A percentile compares a stretch with the other conserved stretches of the same genome.
Evolutionary conservation across 1,140 invertebrate genomes (phyloP).

Genomic region (Adelges cooleyi): DNA sequence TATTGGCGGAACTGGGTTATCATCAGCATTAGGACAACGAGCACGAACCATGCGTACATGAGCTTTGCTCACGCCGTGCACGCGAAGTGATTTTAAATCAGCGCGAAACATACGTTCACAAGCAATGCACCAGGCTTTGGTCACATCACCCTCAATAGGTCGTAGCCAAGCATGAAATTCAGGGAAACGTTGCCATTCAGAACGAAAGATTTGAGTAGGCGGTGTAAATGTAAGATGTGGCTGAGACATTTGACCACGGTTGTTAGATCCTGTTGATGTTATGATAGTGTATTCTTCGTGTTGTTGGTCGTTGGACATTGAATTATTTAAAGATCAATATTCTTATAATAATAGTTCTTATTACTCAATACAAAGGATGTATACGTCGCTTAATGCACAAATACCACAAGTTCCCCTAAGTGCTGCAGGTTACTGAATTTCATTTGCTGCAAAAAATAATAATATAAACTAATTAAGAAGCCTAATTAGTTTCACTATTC

Average conservation of each 20-base stretch:
- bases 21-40: conserved; percentile 26
- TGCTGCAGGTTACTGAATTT: conserved; percentile 21
- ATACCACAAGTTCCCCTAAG: conserved; percentile 1
- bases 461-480: conserved; percentile 24
- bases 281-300: conserved; percentile 22
- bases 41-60: conserved; percentile 28
- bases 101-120: conserved; percentile 32
- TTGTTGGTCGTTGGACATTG: conserved; percentile 23
- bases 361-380: background rate
- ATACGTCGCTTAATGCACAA: background rate
- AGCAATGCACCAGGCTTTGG: conserved; percentile 33
- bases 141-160: conserved; percentile 29
- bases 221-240: conserved; percentile 19
- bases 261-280: conserved; percentile 8
- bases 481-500: conserved; percentile 7
- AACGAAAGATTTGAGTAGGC: conserved; percentile 7
- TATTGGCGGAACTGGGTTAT: conserved; percentile 19
- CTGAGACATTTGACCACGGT: conserved; percentile 16
- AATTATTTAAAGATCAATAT: conserved; percentile 11
- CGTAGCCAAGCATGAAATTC: conserved; percentile 32
- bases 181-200: conserved; percentile 32
- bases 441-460: conserved; percentile 27
- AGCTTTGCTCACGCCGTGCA: conserved; percentile 30
- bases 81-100: conserved; percentile 31
- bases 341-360: no score